Evolutionary conservation across 1,140 invertebrate genomes (phyloP).

Genomic region (Heliconius eleuchia): DNA sequence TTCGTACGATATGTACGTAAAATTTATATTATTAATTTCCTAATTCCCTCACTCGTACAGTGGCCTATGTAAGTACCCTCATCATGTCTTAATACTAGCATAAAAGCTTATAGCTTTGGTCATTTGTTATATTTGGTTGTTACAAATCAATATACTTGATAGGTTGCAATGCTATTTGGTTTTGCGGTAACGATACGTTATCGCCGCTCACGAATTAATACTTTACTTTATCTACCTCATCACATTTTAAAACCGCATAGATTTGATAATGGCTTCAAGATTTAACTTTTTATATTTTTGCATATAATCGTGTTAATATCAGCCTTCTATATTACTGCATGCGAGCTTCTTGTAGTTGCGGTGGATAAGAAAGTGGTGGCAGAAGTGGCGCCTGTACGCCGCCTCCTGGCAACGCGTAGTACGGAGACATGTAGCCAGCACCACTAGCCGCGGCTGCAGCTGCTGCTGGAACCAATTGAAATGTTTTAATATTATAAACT

Average conservation of each 20-base stretch:
- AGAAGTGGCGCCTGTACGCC: slow-evolving; percentile 85
- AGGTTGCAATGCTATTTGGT: slow-evolving; percentile 42
- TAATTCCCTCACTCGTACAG: slow-evolving; percentile 38
- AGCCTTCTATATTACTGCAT: slow-evolving; percentile 69
- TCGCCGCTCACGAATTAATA: slow-evolving; percentile 17
- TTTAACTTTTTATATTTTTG: slow-evolving; percentile 3
- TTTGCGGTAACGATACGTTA: slow-evolving; percentile 48
- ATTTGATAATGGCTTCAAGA: slow-evolving; percentile 21
- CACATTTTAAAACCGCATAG: slow-evolving; percentile 26
- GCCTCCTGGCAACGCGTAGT: slow-evolving; percentile 84
- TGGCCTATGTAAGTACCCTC: slow-evolving; percentile 47
- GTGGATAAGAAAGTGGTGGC: slow-evolving; percentile 72
- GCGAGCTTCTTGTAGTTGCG: slow-evolving; percentile 77
- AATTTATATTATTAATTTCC: slow-evolving; percentile 31
- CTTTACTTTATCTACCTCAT: slow-evolving; percentile 27
- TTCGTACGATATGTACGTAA: slow-evolving; percentile 36
- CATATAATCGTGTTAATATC: slow-evolving; percentile 3
- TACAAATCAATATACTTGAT: slow-evolving; percentile 45
- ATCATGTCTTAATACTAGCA: slow-evolving; percentile 56
- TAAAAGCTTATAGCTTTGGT: slow-evolving; percentile 77
- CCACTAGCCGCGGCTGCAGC: slow-evolving; percentile 81
- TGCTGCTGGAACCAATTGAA: slow-evolving; percentile 58
- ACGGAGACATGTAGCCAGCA: slow-evolving; percentile 87
- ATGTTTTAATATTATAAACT: neutral
- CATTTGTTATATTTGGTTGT: slow-evolving; percentile 69